phyloP scores from a whole-genome alignment of 1,140 invertebrate species.

The Conopomorpha cramerella region DNA sequence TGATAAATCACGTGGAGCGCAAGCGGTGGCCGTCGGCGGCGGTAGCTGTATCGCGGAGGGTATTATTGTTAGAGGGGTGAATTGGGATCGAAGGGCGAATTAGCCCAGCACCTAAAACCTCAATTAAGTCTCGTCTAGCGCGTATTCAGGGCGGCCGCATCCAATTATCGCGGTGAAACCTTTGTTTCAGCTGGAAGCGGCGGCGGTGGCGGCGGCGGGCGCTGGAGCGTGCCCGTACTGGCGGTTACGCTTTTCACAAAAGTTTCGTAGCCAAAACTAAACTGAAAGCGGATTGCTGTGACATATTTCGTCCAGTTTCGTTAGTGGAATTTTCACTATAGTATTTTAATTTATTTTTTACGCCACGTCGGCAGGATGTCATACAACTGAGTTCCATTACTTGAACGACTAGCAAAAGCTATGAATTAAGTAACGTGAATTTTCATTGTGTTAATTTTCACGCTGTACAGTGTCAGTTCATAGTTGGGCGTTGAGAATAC shows the following conservation, averaged over 20 bases:
- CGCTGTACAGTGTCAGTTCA: too few relatives aligned
- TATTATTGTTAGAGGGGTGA: constrained; percentile 24
- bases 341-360: background rate
- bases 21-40: too few relatives aligned
- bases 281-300: background rate
- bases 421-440: background rate
- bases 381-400: background rate
- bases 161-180: constrained; percentile 49
- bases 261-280: background rate
- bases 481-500: too few relatives aligned
- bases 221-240: constrained; percentile 3
- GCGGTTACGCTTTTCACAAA: background rate
- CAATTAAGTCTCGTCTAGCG: constrained; percentile 57
- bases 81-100: constrained; percentile 46
- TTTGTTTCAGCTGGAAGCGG: constrained; percentile 25
- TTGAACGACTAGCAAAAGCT: background rate
- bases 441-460: background rate
- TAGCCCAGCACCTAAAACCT: constrained; percentile 53
- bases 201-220: constrained; percentile 17
- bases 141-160: constrained; percentile 47
- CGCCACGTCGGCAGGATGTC: background rate
- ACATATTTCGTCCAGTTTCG: background rate
- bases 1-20: too few relatives aligned
- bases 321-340: background rate
- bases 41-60: too few relatives aligned